These are phyloP conservation scores for Pedicia rivosa DNA, from an alignment of 2,888 invertebrate genomes.

Conservation along the genomic window DNA sequence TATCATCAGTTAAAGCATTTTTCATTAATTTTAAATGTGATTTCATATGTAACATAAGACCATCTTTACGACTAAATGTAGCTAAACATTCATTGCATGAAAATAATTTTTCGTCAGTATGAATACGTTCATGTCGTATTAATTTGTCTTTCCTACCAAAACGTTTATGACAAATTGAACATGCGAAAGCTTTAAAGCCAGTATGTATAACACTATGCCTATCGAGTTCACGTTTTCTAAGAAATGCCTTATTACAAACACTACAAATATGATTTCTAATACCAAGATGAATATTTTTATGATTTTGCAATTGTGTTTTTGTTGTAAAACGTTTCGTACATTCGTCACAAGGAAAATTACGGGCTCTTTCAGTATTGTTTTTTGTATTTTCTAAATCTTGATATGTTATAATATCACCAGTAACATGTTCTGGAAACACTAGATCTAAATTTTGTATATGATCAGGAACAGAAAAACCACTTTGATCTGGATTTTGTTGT, in stretches of 20 bases:
- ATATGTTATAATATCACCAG: slow-evolving; percentile 10
- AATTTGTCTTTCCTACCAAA: slow-evolving; percentile 54
- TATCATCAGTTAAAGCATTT: no score
- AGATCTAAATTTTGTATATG: slow-evolving; percentile 6
- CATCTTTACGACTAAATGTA: slow-evolving; percentile 3
- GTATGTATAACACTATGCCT: slow-evolving; percentile 50
- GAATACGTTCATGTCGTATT: slow-evolving; percentile 47
- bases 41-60: slow-evolving; percentile 9
- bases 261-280: slow-evolving; percentile 44
- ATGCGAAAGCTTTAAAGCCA: slow-evolving; percentile 49
- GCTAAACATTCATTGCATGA: slow-evolving; percentile 41
- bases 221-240: slow-evolving; percentile 51
- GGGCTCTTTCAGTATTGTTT: not conserved
- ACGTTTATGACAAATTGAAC: slow-evolving; percentile 47
- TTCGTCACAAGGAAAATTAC: slow-evolving; percentile 34
- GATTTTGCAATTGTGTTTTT: slow-evolving; percentile 35
- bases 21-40: not conserved
- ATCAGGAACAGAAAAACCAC: slow-evolving; percentile 2
- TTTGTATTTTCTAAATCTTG: not conserved
- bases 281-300: slow-evolving; percentile 36
- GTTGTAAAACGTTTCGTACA: slow-evolving; percentile 37
- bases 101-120: slow-evolving; percentile 37
- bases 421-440: slow-evolving; percentile 13
- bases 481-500: not conserved
- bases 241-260: slow-evolving; percentile 49